Evolutionary conservation across 2,888 invertebrate genomes (phyloP), one percentile per base, ranked within the genome.

Genomic region (Cerceris ruficornis): DNA sequence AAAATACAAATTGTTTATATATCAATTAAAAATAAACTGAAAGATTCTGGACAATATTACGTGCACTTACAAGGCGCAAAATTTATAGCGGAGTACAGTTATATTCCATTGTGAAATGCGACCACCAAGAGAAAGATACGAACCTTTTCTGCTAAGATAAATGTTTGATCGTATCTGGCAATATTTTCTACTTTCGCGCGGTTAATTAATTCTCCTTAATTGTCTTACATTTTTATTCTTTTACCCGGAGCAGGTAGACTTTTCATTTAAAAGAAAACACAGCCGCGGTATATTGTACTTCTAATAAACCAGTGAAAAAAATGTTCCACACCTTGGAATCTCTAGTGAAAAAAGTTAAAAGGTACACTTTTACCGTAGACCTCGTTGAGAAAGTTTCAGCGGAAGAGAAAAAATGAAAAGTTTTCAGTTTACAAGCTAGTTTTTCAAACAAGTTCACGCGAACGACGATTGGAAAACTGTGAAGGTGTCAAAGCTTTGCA

Each of bases 61-160:
- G 13, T n/a, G 17, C 9, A 61, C 17, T 46, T 28, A 17, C 13
- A 11, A 49, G 7, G 0, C 17, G 11, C 7, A 17, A 11, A 49
- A 7, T 11, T 43, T 17, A 61, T 13, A 7, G 28, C 49, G 61
- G 14, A 8, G 17, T 58, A 67, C 67, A 58, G 67, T 67, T 49
- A 28, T 28, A 58, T 55, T 49, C 49, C 49, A 58, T 67, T 49
- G 58, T 67, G 46, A 67, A 67, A 67, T 13, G 28, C 6, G 9
- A 58, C 11, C 39, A 15, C 6, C 17, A 49, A 13, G 57, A 13
- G 49, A 55, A 57, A 49, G 67, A 58, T 39, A 58, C 49, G 28
- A 58, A 58, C 46, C 64, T 9, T 70, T 17, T 54, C 17, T 62
- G 57, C 62, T n/a, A 49, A 6, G 28, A 52, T 55, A 62, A 57